Evolutionary conservation across 2,113 vertebrate genomes (phyloP), one percentile per base, ranked within the genome.

Genomic region (Syngnathoides biaculeatus): DNA sequence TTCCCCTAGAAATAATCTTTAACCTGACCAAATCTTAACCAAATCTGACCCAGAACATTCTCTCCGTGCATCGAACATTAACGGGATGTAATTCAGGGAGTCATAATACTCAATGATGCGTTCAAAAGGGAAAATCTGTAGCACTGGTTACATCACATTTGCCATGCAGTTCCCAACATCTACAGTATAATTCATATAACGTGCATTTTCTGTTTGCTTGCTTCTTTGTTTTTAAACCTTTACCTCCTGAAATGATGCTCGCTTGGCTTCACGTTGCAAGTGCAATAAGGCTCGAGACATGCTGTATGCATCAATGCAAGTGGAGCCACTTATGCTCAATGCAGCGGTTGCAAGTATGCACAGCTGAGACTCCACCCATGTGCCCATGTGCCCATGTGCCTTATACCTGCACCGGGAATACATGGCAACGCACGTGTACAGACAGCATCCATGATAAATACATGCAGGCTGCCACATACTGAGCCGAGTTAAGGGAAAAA

Each of bases 281-380:
- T 22, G 48, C 10, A 52, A 1, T 11, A 20, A 52, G 19, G n/a
- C 48, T 10, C 3, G 48, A 11, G 48, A n/a, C 48, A 22, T 22
- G n/a, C n/a, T n/a, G n/a, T n/a, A 35, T 35, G 55, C 55, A 57
- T 30, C 27, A 30, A 57, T 57, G 55, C 27, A 57, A 12, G 3
- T 57, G 12, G 8, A 30, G 47, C 47, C 47, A 15, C 47, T 48
- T 48, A 48, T 19, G 80, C 73, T 73, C 72, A 81, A 77, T 87
- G 85, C 87, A 85, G 84, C 81, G 84, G 81, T 80, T 77, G 80
- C 81, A 82, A 40, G 68, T 19, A 48, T 48, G 47, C 73, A 80
- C 77, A 48, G 26, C 79, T 84, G 79, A 75, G 67, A 77, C 67
- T 73, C 71, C 83, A 88, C n/a, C n/a, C n/a, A n/a, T 53, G n/a